Percentiles rank a stretch among this genome's conserved stretches.
These are phyloP conservation scores for Phoxinus dragarum DNA, from an alignment of 2,797 vertebrate genomes.

Conservation along the genomic window DNA sequence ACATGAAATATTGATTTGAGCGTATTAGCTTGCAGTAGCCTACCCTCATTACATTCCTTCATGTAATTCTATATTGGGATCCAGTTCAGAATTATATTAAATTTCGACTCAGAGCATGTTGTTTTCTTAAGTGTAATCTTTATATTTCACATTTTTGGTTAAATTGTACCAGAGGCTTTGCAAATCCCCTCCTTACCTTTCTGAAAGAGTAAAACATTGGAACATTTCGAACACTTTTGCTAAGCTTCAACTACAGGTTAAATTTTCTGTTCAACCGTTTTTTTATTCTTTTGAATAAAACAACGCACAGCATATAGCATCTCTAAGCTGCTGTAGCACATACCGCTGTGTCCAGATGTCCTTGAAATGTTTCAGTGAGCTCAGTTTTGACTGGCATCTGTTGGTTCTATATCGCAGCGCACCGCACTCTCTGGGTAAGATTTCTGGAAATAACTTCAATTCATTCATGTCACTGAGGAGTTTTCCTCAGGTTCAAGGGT, in stretches of 20 bases:
- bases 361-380: slow-evolving; percentile 47
- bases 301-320: slow-evolving; percentile 54
- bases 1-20: slow-evolving; percentile 5
- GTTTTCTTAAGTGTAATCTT: background rate
- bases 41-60: background rate
- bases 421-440: slow-evolving; percentile 21
- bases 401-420: slow-evolving; percentile 28
- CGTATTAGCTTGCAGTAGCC: slow-evolving; percentile 4
- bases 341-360: slow-evolving; percentile 43
- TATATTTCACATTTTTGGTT: slow-evolving; percentile 15
- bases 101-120: background rate
- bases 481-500: slow-evolving; percentile 65
- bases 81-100: background rate
- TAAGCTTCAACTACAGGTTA: background rate
- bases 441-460: slow-evolving; percentile 55
- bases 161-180: slow-evolving; percentile 4
- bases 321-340: slow-evolving; percentile 40
- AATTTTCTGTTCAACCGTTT: background rate
- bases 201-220: slow-evolving; percentile 15
- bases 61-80: background rate
- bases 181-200: background rate
- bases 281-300: slow-evolving; percentile 9
- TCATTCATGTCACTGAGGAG: slow-evolving; percentile 55
- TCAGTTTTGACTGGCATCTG: slow-evolving; percentile 64
- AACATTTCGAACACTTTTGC: slow-evolving; percentile 5